Conservation (phyloP, 1,140 invertebrate genomes). For the Colletes latitarsis region DNA sequence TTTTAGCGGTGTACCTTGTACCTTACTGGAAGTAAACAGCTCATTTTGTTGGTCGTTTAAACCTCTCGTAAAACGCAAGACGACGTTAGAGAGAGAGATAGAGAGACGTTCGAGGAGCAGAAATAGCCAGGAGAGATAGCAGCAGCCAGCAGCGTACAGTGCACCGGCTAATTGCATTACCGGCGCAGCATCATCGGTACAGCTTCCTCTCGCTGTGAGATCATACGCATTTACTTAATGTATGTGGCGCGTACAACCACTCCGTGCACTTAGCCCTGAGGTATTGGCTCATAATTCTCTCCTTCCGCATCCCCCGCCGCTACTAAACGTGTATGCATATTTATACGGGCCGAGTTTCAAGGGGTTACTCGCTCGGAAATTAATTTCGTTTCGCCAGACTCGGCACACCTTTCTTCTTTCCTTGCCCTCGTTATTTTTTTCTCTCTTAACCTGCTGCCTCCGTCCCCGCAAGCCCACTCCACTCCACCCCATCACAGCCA, state of each 20-base stretch:
- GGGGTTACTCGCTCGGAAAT: conserved; percentile 18
- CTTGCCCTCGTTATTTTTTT: too few species aligned
- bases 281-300: conserved; percentile 49
- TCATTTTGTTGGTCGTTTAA: background rate
- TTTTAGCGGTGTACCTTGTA: too few species aligned
- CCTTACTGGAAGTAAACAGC: too few species aligned
- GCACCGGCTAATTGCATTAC: conserved; percentile 55
- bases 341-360: conserved; percentile 38
- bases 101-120: conserved; percentile 9
- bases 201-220: background rate
- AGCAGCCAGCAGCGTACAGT: background rate
- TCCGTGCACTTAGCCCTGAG: conserved; percentile 56
- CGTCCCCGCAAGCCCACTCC: too few species aligned
- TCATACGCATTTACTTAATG: conserved; percentile 43
- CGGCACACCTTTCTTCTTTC: background rate
- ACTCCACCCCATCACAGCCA: too few species aligned
- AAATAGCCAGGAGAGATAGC: conserved; percentile 46
- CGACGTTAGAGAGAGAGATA: too few species aligned
- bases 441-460: background rate
- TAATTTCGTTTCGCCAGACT: conserved; percentile 27
- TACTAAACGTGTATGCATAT: conserved; percentile 45
- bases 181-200: conserved; percentile 34
- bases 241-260: conserved; percentile 14
- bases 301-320: too few species aligned
- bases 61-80: background rate